Evolutionary conservation across 2,888 invertebrate genomes (phyloP), one percentile per base, ranked within the genome.

Genomic region (Agrotis exclamationis): DNA sequence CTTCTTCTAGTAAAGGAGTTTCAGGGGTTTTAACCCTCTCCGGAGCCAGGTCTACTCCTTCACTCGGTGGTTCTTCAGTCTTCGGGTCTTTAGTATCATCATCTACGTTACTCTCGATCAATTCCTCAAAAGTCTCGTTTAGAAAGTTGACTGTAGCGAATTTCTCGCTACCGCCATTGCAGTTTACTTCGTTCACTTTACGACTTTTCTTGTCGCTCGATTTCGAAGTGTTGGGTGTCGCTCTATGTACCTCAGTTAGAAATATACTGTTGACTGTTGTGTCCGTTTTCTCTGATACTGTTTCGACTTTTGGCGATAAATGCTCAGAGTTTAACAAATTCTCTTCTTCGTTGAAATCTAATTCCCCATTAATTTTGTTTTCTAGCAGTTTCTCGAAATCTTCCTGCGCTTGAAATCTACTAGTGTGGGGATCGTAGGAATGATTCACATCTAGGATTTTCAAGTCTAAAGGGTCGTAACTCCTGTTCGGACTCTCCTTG

Each of bases 21-120:
- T 85, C 83, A 1, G 56, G 54, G n/a, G 85, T 70, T 65, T 77
- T 83, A 2, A 74, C n/a, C 33, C 45, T 70, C 39, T 77, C 81
- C 6, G 75, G 22, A 39, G 70, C 39, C 13, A 54, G 39, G 2
- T 57, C 44, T 62, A 69, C 74, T 24, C 80, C 79, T 53, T 83
- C 78, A 54, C 60, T 64, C n/a, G 63, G 56, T 16, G 67, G 18
- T 33, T 68, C 87, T 77, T 89, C 90, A 62, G 84, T 87, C 22
- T 85, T 88, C 56, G 85, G 86, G 62, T 92, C 91, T 72, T 90
- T 93, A 60, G 82, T 84, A 73, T 95, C 95, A n/a, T 89, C 88
- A 53, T 95, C 95, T 6, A 96, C 95, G 70, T 96, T 96, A 73
- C 95, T 96, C 66, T 96, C 96, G 14, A 94, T 73, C 3, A 96